Evolutionary conservation across 1,140 invertebrate genomes (phyloP), one percentile per base, ranked within the genome.

Genomic region (Ips nitidus): DNA sequence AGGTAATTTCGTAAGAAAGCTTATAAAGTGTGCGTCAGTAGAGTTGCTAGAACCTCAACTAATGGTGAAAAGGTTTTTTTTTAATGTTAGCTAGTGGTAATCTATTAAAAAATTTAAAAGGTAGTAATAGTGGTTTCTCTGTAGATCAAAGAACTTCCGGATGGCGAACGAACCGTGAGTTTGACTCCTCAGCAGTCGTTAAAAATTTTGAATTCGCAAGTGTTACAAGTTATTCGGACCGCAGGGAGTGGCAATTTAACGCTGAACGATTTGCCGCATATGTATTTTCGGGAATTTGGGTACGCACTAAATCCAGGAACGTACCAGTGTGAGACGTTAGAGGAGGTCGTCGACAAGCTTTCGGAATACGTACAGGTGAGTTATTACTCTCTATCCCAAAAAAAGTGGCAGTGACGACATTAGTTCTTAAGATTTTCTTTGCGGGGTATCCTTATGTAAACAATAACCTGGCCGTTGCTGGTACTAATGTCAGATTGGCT

Each of bases 241-340:
- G 74, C 78, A 1, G 81, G 74, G 66, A 77, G 79, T 37, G 79
- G 81, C 38, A 77, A 82, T 1, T 77, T 85, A 38, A 75, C 75
- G 3, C 61, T 88, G 1, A 81, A 84, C 3, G 82, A 81, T 38
- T 76, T 89, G 8, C 76, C 80, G 4, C 76, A 81, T n/a, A 77
- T 81, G 0, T 89, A 86, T 74, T 66, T 84, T 2, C 81, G 80
- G 73, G 83, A 86, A 72, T 87, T 83, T 76, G 87, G 87, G 2
- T 88, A 86, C 76, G 81, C 84, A 4, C 73, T 90, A 4, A 84
- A 83, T 74, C 86, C 86, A 0, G 80, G 84, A 63, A 75, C 81
- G 2, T 88, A 87, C 73, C 82, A 82, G 36, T 87, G 84, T 65
- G 75, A 78, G 66, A 82, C 84, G 3, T 73, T 87, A 6, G 75